Conservation (phyloP, 2,113 vertebrate genomes). For the Dasyprocta punctata region DNA sequence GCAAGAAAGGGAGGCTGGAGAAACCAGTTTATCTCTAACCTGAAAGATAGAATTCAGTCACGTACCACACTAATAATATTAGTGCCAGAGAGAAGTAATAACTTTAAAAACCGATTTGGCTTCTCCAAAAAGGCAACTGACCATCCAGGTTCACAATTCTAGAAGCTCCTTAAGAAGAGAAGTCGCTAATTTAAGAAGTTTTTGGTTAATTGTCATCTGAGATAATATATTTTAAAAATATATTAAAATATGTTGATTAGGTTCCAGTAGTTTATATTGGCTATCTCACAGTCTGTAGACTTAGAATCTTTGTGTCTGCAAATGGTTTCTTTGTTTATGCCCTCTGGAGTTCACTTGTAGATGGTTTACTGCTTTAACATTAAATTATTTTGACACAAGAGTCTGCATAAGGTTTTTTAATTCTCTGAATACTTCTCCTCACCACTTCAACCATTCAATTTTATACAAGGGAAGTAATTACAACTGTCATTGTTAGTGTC, state of each 20-base stretch:
- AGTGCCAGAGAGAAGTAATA: background rate
- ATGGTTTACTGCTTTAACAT: background rate
- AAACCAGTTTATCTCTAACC: background rate
- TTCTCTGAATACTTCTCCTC: background rate
- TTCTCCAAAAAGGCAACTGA: background rate
- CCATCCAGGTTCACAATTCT: background rate
- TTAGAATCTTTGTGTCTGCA: background rate
- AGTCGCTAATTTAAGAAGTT: background rate
- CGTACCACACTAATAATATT: no score
- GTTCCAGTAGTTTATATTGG: background rate
- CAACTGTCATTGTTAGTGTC: background rate
- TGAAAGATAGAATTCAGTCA: constrained; percentile 17
- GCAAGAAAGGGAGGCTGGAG: background rate
- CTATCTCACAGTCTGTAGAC: background rate
- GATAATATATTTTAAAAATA: background rate
- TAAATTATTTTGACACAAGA: constrained; percentile 52
- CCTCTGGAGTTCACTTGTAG: background rate
- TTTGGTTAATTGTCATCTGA: background rate
- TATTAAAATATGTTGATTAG: background rate
- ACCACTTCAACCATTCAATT: background rate
- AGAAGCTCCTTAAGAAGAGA: background rate
- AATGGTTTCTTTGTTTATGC: background rate
- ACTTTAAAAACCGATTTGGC: background rate
- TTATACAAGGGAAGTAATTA: constrained; percentile 45
- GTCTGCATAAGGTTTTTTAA: background rate